Base-by-base conservation (phyloP, 1,140 invertebrate genomes). In the Rhizoglyphus robini region DNA sequence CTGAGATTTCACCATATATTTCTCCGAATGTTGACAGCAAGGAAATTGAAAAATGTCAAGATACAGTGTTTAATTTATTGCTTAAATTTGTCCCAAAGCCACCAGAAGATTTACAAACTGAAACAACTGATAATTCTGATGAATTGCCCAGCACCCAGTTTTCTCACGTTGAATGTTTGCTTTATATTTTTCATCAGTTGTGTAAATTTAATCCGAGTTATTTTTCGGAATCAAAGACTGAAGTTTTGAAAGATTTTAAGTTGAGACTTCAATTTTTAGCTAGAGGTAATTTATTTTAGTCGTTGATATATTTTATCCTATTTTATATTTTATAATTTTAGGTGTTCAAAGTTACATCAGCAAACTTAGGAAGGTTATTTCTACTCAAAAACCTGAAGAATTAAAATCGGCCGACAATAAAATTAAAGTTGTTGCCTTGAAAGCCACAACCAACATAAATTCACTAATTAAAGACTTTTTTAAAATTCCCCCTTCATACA, bases 401-500 rank as follows among this genome's bases (percentile, higher is more conserved):
- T 67, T 77, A 20, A 76, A 79, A 70, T 73, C 72, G 46, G 78
- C 79, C 59, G 77, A 80, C 47, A 72, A 70, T 46, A 68, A 69
- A 48, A 18, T 69, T 18, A 72, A 69, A 66, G 48, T 61, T 11
- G 65, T 87, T 36, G 89, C 89, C 18, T 76, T 93, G 4, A 91
- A 90, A 74, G 90, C 88, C 11, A 91, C 88, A 30, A 87, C 87
- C 51, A 96, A 96, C 74, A 95, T 97, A 57, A 94, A 91, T 73
- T 83, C 84, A 0, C 79, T 97, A 20, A 94, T 97, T 59, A 88
- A 91, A 74, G 94, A 97, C 78, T 78, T 96, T 62, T 96, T 96
- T 76, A 89, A 95, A 74, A 86, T 84, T 67, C 91, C 92, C 38
- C 94, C 94, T 3, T 86, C 86, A 69, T 96, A 90, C 75, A 96